Conservation (phyloP, 2,888 invertebrate species). For the Unio pictorum region DNA sequence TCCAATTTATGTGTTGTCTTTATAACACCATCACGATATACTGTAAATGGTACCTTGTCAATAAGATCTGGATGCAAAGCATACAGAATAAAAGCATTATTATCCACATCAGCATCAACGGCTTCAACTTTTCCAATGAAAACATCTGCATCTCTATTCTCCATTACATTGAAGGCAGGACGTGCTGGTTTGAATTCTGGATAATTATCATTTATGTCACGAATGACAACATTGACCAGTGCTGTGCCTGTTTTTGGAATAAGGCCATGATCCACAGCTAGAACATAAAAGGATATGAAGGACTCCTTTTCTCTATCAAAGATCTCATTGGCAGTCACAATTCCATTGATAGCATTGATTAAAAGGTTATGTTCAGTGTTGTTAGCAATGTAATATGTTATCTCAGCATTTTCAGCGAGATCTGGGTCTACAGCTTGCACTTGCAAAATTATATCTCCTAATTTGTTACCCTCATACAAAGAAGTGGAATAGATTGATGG, state of each 20-base stretch:
- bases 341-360: constrained; percentile 87
- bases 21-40: constrained; percentile 42
- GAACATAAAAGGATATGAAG: constrained; percentile 92
- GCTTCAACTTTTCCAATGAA: constrained; percentile 92
- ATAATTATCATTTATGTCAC: constrained; percentile 95
- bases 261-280: constrained; percentile 82
- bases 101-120: constrained; percentile 90
- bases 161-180: constrained; percentile 90
- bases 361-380: constrained; percentile 86
- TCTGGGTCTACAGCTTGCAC: constrained; percentile 34
- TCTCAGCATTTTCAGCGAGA: constrained; percentile 28
- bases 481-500: constrained; percentile 68
- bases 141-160: constrained; percentile 90
- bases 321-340: constrained; percentile 87
- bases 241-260: constrained; percentile 82
- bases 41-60: constrained; percentile 35
- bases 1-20: constrained; percentile 41
- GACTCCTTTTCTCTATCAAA: constrained; percentile 89
- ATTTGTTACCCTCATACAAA: constrained; percentile 29
- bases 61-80: constrained; percentile 25
- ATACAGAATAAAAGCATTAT: constrained; percentile 79
- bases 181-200: constrained; percentile 93
- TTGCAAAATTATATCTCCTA: constrained; percentile 27
- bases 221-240: constrained; percentile 83
- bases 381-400: constrained; percentile 74